Percentiles rank a stretch among this genome's conserved stretches.
phyloP scores from a whole-genome alignment of 2,113 vertebrate species.

The Lasiurus borealis region DNA sequence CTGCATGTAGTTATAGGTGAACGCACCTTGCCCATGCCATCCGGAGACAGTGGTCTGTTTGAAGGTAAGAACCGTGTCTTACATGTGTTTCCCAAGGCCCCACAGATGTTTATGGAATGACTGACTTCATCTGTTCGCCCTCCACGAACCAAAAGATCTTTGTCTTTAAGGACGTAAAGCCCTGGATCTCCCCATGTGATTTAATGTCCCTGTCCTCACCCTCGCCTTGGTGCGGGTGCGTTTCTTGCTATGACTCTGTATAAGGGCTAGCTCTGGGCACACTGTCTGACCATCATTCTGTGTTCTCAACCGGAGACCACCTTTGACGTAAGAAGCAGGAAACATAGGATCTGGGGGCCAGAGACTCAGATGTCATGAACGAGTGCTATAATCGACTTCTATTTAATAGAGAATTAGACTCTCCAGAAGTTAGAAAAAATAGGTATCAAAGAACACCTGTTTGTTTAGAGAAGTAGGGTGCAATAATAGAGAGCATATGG shows the following conservation, averaged over 20 bases:
- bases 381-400: too few species aligned
- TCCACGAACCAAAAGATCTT: not conserved
- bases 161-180: not conserved
- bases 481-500: not conserved
- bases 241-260: not conserved
- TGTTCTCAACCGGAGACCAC: too few species aligned
- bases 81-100: constrained; percentile 6
- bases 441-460: constrained; percentile 12
- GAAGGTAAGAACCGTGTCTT: not conserved
- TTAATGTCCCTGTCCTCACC: not conserved
- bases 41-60: not conserved
- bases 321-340: not conserved
- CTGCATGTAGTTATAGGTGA: not conserved
- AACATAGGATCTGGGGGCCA: not conserved
- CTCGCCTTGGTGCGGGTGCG: not conserved
- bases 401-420: not conserved
- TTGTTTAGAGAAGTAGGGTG: not conserved
- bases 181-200: not conserved
- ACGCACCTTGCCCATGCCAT: not conserved
- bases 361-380: not conserved
- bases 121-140: not conserved
- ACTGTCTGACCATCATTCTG: too few species aligned
- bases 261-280: not conserved
- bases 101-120: not conserved
- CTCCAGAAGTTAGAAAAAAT: not conserved